Base-by-base conservation (phyloP, 1,140 invertebrate genomes). In the Heliconius hermathena region DNA sequence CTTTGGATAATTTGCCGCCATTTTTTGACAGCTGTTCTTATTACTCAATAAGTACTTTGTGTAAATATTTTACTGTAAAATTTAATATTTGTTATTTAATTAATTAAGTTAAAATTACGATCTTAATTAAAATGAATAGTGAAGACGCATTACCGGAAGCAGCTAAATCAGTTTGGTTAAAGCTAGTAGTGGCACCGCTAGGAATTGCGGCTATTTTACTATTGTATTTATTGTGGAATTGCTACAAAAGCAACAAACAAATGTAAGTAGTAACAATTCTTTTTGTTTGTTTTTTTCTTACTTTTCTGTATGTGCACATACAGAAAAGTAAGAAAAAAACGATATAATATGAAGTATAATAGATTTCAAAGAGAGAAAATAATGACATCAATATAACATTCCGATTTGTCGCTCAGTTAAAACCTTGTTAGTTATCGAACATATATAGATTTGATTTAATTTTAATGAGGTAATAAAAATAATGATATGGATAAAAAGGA, bases 221-320 rank as follows among this genome's bases (percentile, higher is more conserved):
- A 3, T 33, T 87, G 0, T 86, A 79, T 46, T 54, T 90, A 26
- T 8, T 88, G 0, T 88, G 82, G 76, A 88, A 84, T 9, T 90
- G 88, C 77, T 89, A 88, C 46, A 85, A 78, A 36, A 85, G 70
- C 8, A 91, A 91, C 70, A 80, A 81, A 73, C 46, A 83, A 79
- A 89, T 88, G 89, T 91, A 78, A 91, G 88, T 90, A 84, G 16
- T 6, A 52, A 52, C 1, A 8, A 26, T 22, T 26, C 16, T 36
- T 41, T 73, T 20, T 79, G 5, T 72, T 71, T 66, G 22, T 29
- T 66, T 13, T 22, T 66, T 66, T 26, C 8, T 60, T 36, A 36
- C 11, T 66, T 26, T 22, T 9, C 3, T 66, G 9, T 66, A 26
- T 26, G 4, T 66, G 5, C 3, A n/a, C 9, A 22, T 60, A 2